phyloP scores from a whole-genome alignment of 2,113 vertebrate genomes.

The Zapornia atra region DNA sequence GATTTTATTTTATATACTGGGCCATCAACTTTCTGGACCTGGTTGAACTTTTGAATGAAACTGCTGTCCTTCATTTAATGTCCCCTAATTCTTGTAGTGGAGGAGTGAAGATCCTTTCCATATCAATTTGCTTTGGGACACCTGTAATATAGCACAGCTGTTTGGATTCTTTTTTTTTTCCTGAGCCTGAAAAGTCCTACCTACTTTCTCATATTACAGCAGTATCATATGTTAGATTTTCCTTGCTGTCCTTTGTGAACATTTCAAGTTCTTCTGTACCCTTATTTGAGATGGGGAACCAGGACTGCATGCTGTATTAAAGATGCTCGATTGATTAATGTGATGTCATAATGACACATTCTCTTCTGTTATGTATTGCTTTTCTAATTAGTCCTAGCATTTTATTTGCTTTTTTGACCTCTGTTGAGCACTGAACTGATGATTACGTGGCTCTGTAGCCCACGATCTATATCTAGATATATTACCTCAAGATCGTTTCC shows the following conservation, averaged over 20 bases:
- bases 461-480: neutral
- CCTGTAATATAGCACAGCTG: neutral
- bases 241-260: neutral
- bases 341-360: neutral
- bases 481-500: neutral
- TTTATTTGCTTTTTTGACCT: constrained; percentile 10
- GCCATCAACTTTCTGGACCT: neutral
- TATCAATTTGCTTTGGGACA: neutral
- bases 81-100: neutral
- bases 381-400: neutral
- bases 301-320: neutral
- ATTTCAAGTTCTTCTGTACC: neutral
- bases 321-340: neutral
- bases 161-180: neutral
- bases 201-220: neutral
- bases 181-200: neutral
- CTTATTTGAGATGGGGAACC: neutral
- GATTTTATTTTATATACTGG: neutral
- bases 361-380: neutral
- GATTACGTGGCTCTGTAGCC: neutral
- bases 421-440: neutral
- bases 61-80: neutral
- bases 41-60: neutral
- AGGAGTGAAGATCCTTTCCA: neutral
- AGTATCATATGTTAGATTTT: neutral